Evolutionary conservation across 2,797 vertebrate genomes (phyloP), one percentile per base, ranked within the genome.

Genomic region (Scolopax rusticola): DNA sequence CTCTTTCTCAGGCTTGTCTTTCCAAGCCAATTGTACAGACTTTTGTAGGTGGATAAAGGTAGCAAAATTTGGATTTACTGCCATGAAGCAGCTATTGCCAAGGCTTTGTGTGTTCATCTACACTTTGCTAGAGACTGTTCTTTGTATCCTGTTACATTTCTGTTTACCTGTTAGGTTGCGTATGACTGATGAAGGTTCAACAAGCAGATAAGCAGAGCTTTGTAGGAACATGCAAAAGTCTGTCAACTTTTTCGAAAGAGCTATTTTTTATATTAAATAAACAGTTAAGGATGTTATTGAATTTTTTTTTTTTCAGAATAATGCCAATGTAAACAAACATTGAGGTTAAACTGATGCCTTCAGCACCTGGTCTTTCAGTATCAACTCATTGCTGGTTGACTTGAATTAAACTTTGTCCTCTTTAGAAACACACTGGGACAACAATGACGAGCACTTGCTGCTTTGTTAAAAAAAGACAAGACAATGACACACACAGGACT

Each of bases 251-350:
- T 76, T 59, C 82, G 83, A 94, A 87, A 51, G 96, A 94, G 79
- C 93, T 82, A 85, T 93, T 96, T 96, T 97, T 95, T 87, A 60
- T 91, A 95, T 94, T 95, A 97, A 97, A 93, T 9, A 89, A 94
- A 87, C 15, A 56, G 51, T 91, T 93, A 85, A 92, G 86, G 92
- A 90, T 79, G 88, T 87, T 61, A 92, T 8, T 67, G 77, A 84
- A 48, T 95, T 95, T 84, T 43, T 96, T 83, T 95, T 95, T 95
- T 91, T 86, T 87, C 48, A 81, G 14, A 94, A 56, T 38, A 63
- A 65, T 30, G 32, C 23, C 16, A 18, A 47, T 59, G 68, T 81
- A 86, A 95, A 92, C 25, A 86, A 95, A 92, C 25, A 69, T 71
- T 91, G 56, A 89, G 33, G 60, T 74, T 70, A 54, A 73, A 74